Evolutionary conservation across 30 jellyfish, hydroid and myxozoan genomes (phyloP).

Genomic region (Nemopilema nomurai): DNA sequence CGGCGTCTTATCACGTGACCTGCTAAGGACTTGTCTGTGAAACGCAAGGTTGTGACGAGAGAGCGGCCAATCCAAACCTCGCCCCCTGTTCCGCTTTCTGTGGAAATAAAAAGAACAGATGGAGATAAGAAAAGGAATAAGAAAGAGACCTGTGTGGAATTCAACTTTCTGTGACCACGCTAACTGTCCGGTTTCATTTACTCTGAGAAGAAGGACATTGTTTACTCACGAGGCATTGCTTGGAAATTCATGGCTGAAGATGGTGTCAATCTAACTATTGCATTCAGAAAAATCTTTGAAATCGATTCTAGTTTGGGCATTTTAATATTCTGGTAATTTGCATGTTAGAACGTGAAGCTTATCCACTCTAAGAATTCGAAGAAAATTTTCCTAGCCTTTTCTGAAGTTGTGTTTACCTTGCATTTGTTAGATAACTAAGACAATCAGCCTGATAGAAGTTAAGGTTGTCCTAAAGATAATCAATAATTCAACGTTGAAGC

Average conservation of each 20-base stretch:
- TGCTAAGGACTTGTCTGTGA: neutral
- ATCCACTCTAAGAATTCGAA: too few species aligned
- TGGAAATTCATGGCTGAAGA: too few species aligned
- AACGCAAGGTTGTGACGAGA: neutral
- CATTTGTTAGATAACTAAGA: neutral
- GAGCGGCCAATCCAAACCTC: neutral
- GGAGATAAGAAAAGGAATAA: neutral
- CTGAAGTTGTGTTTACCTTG: neutral
- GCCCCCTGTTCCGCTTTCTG: neutral
- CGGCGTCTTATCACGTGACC: neutral
- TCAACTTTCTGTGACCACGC: neutral
- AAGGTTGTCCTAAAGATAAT: too few species aligned
- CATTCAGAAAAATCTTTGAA: too few species aligned
- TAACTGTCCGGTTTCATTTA: too few species aligned
- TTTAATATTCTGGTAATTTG: too few species aligned
- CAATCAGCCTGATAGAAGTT: neutral
- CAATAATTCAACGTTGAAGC: too few species aligned
- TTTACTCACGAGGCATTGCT: too few species aligned
- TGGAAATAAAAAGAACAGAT: neutral
- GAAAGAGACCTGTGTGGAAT: neutral
- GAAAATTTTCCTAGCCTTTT: neutral
- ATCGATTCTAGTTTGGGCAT: too few species aligned
- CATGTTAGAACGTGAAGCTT: too few species aligned
- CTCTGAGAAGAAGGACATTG: too few species aligned
- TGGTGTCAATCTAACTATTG: too few species aligned